These are phyloP conservation scores for Actinemys pallida DNA, from an alignment of 2,113 vertebrate genomes.

Conservation along the genomic window DNA sequence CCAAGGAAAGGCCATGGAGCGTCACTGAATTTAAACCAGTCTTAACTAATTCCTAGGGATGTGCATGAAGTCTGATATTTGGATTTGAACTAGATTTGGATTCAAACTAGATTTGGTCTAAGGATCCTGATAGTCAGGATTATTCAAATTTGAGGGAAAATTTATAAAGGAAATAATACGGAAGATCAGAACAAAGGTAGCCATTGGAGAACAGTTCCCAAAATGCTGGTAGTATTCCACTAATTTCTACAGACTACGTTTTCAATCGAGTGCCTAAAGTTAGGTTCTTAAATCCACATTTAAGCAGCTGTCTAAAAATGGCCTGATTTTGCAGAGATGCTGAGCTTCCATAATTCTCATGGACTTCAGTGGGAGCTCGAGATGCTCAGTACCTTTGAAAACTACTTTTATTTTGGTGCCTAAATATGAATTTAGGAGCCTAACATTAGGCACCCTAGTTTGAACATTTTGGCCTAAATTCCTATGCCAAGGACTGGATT, in stretches of 20 bases:
- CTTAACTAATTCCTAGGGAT: not conserved
- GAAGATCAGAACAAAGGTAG: not conserved
- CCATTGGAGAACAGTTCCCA: not conserved
- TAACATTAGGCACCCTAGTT: not conserved
- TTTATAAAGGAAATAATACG: constrained; percentile 14
- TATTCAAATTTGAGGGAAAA: not conserved
- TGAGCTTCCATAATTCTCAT: not conserved
- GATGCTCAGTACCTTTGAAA: not conserved
- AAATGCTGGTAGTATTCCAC: not conserved
- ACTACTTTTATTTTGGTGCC: not conserved
- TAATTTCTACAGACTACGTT: rapidly evolving
- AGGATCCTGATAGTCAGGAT: not conserved
- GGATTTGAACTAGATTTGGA: not conserved
- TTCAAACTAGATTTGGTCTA: not conserved
- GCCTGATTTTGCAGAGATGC: not conserved
- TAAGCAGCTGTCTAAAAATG: not conserved
- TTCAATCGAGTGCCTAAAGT: not conserved
- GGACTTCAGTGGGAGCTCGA: not conserved
- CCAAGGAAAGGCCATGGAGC: rapidly evolving
- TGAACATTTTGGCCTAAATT: not conserved
- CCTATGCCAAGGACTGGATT: not conserved
- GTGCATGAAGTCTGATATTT: not conserved
- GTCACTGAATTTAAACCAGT: not conserved
- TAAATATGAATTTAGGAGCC: not conserved
- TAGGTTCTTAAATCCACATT: not conserved